Percentiles rank a stretch among this genome's conserved stretches.
These are phyloP conservation scores for Conops quadrifasciatus DNA, from an alignment of 2,888 invertebrate genomes.

Conservation along the genomic window DNA sequence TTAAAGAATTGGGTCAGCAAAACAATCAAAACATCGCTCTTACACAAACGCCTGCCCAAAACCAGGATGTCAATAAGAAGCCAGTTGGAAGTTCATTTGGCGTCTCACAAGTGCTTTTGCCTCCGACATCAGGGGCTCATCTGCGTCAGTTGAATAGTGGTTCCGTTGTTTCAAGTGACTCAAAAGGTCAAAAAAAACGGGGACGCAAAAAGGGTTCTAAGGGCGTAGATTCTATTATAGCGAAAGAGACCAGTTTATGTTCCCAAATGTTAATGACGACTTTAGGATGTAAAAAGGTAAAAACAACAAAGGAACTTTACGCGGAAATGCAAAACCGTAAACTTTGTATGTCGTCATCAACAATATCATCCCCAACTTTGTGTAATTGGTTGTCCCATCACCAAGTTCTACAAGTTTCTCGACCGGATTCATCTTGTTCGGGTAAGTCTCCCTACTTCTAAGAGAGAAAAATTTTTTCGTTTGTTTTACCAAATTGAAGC, in stretches of 20 bases:
- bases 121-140: background rate
- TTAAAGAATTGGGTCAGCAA: slow-evolving; percentile 44
- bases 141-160: background rate
- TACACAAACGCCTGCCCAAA: background rate
- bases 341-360: slow-evolving; percentile 43
- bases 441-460: too few relatives aligned
- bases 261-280: slow-evolving; percentile 55
- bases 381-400: slow-evolving; percentile 45
- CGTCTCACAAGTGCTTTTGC: slow-evolving; percentile 1
- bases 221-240: slow-evolving; percentile 61
- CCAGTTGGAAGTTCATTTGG: background rate
- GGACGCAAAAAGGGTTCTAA: slow-evolving; percentile 65
- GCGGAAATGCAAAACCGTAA: slow-evolving; percentile 64
- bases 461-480: too few relatives aligned
- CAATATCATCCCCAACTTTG: slow-evolving; percentile 49
- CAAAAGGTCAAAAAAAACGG: slow-evolving; percentile 57
- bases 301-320: slow-evolving; percentile 63
- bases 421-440: slow-evolving; percentile 59
- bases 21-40: slow-evolving; percentile 19
- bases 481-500: too few relatives aligned
- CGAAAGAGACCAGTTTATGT: slow-evolving; percentile 56
- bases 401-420: slow-evolving; percentile 40
- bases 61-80: background rate
- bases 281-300: slow-evolving; percentile 62
- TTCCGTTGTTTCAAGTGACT: background rate